Evolutionary conservation across 2,888 invertebrate species (phyloP), one percentile per base, ranked within the genome.

Genomic region (Eupeodes luniger): DNA sequence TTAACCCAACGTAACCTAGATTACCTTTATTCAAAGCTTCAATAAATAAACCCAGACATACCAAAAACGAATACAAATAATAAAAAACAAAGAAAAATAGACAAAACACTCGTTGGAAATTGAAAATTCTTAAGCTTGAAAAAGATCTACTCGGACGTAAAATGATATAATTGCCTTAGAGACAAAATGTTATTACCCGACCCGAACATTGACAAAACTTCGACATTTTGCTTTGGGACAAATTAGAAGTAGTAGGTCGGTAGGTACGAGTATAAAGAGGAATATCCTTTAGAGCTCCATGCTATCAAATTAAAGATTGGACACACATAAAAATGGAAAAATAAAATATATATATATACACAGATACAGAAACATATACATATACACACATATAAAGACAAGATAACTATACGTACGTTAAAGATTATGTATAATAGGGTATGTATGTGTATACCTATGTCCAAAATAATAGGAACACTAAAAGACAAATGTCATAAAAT

Each of bases 101-200:
- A n/a, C 49, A 72, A 40, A 74, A 49, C 16, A 67, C 40, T 75
- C 16, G 27, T 55, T 78, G 16, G 14, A 74, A 78, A 75, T 47
- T 67, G 72, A 78, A 66, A 55, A 55, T 53, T 47, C 51, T 82
- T 49, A 75, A 75, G 51, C 64, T 69, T 59, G 14, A 69, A 53
- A 34, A 49, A 40, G 12, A 69, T 27, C 12, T 47, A 55, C 74
- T 64, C 51, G 44, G 51, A 77, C 61, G 76, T 81, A 75, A 64
- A 66, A 61, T 36, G 4, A 72, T 36, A 66, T 76, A 72, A 72
- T 81, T 81, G 76, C 76, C 64, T 66, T 64, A 27, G 64, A 76
- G 69, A 62, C 19, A 27, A 27, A 27, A 59, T 59, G 27, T 27
- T 27, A 59, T 72, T 57, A 36, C 19, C 53, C 70, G 59, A 79